A percentile compares a stretch with the other conserved stretches of the same genome.
These are phyloP conservation scores for Callospermophilus lateralis DNA, from an alignment of 2,113 vertebrate genomes.

Conservation along the genomic window DNA sequence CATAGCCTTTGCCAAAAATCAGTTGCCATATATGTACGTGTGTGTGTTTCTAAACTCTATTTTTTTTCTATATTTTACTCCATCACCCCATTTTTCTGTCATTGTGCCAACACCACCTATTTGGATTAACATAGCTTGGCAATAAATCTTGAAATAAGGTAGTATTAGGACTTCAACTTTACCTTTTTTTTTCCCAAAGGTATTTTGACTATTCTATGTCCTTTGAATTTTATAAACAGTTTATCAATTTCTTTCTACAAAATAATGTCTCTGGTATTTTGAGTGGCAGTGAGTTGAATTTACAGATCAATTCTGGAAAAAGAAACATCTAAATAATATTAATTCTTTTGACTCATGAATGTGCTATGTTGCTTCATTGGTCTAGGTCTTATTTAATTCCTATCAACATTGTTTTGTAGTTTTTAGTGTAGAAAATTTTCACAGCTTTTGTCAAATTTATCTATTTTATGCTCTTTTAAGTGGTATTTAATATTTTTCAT, in stretches of 20 bases:
- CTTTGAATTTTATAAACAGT: background rate
- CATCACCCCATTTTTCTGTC: background rate
- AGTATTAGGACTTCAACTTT: background rate
- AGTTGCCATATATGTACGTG: background rate
- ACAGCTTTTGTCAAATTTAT: background rate
- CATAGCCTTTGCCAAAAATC: background rate
- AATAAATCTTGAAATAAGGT: background rate
- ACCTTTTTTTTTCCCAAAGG: background rate
- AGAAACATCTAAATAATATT: background rate
- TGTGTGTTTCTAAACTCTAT: background rate
- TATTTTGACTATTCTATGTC: background rate
- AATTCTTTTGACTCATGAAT: background rate
- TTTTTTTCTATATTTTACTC: conserved; percentile 5
- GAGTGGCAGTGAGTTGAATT: background rate
- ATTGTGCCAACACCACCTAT: background rate
- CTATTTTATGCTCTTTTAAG: background rate
- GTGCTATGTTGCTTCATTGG: background rate
- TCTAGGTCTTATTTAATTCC: conserved; percentile 9
- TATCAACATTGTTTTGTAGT: background rate
- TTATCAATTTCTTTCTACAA: conserved; percentile 21
- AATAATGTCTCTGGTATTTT: background rate
- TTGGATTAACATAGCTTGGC: background rate
- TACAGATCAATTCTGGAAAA: background rate
- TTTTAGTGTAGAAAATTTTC: conserved; percentile 12
- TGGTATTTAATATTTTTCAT: background rate